phyloP scores from a whole-genome alignment of 2,113 vertebrate genomes.

The Pao palembangensis region DNA sequence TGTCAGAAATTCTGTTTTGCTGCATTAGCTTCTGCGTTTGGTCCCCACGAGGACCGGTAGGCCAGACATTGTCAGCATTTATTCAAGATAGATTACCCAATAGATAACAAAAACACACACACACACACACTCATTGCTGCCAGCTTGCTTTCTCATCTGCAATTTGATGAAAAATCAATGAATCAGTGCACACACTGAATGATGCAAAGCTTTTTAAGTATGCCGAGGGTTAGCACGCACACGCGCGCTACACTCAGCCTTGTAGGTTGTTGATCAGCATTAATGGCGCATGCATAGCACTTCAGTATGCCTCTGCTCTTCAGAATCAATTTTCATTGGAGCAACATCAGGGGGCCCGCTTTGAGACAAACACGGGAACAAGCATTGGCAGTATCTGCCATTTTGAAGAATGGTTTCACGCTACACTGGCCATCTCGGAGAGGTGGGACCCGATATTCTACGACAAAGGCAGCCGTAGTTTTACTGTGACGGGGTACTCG shows the following conservation, averaged over 20 bases:
- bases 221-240: constrained; percentile 1
- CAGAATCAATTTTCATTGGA: constrained; percentile 57
- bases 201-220: constrained; percentile 42
- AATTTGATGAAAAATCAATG: constrained; percentile 63
- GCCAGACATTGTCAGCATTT: not conserved
- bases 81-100: not conserved
- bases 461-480: not conserved
- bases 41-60: not conserved
- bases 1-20: not conserved
- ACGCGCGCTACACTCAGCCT: constrained; percentile 12
- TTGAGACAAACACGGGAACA: not conserved
- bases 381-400: constrained; percentile 17
- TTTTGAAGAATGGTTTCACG: constrained; percentile 36
- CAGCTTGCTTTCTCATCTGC: constrained; percentile 50
- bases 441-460: not conserved
- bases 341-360: constrained; percentile 16
- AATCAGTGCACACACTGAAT: constrained; percentile 38
- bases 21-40: not conserved
- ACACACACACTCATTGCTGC: constrained; percentile 23
- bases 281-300: constrained; percentile 47
- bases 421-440: not conserved
- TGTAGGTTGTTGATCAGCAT: constrained; percentile 54
- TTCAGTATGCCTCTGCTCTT: constrained; percentile 39
- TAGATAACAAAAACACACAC: constrained; percentile 13
- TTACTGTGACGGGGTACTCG: too few species aligned